phyloP scores from a whole-genome alignment of 1,140 invertebrate species.

The Drosophila ohnishii region DNA sequence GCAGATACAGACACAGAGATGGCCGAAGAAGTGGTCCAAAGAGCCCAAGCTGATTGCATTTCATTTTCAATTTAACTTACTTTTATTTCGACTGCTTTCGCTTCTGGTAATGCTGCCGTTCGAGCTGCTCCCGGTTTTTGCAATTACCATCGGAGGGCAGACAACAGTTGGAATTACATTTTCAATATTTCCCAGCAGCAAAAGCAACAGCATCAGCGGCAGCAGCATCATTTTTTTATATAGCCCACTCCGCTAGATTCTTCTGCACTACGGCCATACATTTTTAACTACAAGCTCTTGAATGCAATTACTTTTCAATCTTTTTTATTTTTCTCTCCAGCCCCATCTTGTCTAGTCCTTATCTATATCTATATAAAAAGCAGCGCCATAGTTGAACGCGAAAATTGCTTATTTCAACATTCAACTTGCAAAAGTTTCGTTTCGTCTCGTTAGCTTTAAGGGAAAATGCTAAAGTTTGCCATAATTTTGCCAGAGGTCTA shows the following conservation, averaged over 20 bases:
- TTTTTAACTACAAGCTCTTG: constrained; percentile 80
- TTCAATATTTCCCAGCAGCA: constrained; percentile 68
- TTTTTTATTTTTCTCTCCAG: constrained; percentile 48
- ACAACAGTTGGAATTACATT: constrained; percentile 71
- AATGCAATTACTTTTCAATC: constrained; percentile 81
- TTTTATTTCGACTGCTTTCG: constrained; percentile 62
- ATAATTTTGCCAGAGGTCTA: constrained; percentile 68
- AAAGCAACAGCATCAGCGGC: constrained; percentile 4
- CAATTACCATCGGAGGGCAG: constrained; percentile 63
- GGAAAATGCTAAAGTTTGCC: constrained; percentile 63
- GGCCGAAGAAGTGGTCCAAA: constrained; percentile 55
- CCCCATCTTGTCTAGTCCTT: constrained; percentile 32
- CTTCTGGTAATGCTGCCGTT: constrained; percentile 25
- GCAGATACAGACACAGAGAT: constrained; percentile 3
- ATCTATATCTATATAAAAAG: constrained; percentile 24
- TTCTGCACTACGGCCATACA: constrained; percentile 70
- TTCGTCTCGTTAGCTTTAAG: constrained; percentile 66
- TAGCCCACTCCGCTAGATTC: constrained; percentile 53
- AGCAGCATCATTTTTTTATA: constrained; percentile 56
- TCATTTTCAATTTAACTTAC: constrained; percentile 77
- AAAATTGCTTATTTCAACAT: constrained; percentile 82
- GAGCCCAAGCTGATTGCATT: constrained; percentile 76
- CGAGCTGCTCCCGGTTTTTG: constrained; percentile 54
- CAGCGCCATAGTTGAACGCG: constrained; percentile 49
- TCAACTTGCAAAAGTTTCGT: constrained; percentile 69